Percentiles rank a stretch among this genome's conserved stretches.
Evolutionary conservation across 2,797 vertebrate species (phyloP).

Genomic region (Adrianichthys oophorus): DNA sequence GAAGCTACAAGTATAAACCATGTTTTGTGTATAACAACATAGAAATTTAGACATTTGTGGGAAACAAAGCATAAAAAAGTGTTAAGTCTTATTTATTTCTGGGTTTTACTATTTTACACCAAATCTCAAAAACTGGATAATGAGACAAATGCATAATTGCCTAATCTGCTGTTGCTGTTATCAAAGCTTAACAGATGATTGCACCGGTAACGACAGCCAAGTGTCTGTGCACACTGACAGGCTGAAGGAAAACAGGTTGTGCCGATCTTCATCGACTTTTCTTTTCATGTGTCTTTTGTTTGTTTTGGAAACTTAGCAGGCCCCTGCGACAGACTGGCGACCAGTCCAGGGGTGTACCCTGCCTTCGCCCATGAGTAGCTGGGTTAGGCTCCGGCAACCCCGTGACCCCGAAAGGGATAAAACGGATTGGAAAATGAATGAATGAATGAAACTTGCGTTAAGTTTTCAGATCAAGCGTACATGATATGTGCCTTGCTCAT

Average conservation of each 20-base stretch:
- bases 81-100: not conserved
- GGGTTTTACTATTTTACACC: not conserved
- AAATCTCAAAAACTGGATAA: constrained; percentile 2
- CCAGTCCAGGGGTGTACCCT: no score
- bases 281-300: constrained; percentile 68
- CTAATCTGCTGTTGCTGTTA: constrained; percentile 37
- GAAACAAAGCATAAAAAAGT: no score
- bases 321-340: no score
- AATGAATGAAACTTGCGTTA: no score
- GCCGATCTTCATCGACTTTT: constrained; percentile 46
- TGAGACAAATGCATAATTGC: constrained; percentile 15
- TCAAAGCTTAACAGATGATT: constrained; percentile 22
- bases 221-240: constrained; percentile 30
- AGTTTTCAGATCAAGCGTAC: constrained; percentile 25
- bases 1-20: no score
- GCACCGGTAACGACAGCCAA: constrained; percentile 48
- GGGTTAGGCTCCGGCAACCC: no score
- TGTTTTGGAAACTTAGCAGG: constrained; percentile 59
- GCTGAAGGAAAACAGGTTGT: constrained; percentile 72
- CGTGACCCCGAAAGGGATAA: no score
- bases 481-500: constrained; percentile 58
- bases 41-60: no score
- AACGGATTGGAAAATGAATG: no score
- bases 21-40: no score
- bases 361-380: no score